A percentile compares a stretch with the other conserved stretches of the same genome.
Conservation (phyloP, 2,113 vertebrate genomes). For the Donacobius atricapilla region DNA sequence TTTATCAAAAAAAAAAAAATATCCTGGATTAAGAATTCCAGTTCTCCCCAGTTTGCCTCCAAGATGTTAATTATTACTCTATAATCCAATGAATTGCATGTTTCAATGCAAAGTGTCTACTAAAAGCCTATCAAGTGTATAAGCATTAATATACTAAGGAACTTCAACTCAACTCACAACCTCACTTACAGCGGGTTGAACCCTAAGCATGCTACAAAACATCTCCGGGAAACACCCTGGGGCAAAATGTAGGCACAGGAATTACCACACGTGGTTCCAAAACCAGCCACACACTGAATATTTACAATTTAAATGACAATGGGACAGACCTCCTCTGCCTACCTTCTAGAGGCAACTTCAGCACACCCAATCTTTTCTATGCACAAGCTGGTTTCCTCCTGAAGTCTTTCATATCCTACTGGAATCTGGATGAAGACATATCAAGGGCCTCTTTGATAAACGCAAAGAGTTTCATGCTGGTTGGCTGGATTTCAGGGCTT, state of each 20-base stretch:
- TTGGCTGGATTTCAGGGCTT: neutral
- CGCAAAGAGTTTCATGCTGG: neutral
- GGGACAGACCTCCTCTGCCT: neutral
- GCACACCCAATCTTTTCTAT: neutral
- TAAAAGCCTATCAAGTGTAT: neutral
- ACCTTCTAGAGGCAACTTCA: neutral
- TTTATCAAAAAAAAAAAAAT: neutral
- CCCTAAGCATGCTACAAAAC: neutral
- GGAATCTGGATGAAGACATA: neutral
- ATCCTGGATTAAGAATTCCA: neutral
- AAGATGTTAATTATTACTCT: neutral
- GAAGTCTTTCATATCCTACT: neutral
- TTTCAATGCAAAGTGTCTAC: neutral
- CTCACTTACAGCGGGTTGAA: neutral
- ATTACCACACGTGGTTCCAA: neutral
- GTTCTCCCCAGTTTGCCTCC: neutral
- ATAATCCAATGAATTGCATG: neutral
- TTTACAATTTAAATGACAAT: neutral
- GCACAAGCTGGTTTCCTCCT: neutral
- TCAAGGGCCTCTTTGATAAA: neutral
- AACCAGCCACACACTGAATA: neutral
- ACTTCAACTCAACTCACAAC: neutral
- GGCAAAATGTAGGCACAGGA: neutral
- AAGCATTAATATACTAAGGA: neutral
- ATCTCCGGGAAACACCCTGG: neutral